Evolutionary conservation across 2,888 invertebrate genomes (phyloP).

Genomic region (Carterocephalus palaemon): DNA sequence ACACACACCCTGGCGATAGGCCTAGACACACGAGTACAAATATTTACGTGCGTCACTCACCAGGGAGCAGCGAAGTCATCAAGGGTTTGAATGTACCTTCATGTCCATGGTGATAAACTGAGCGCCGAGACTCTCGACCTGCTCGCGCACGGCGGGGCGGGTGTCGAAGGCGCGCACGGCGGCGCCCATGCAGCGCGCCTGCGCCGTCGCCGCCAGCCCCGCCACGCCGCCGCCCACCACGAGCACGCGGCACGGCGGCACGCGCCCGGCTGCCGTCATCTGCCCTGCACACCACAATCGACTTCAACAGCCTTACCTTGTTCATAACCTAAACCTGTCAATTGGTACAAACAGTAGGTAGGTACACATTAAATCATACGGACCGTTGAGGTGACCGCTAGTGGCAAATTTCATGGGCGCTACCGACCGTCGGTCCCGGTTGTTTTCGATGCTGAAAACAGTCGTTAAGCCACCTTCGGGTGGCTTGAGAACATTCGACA

Average conservation of each 20-base stretch:
- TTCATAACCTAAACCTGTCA: no score
- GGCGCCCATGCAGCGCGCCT: slow-evolving; percentile 93
- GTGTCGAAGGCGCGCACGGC: slow-evolving; percentile 94
- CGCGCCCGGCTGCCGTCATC: slow-evolving; percentile 93
- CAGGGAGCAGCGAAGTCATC: slow-evolving; percentile 4
- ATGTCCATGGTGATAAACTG: slow-evolving; percentile 90
- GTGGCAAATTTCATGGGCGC: no score
- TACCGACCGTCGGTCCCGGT: no score
- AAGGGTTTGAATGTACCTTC: slow-evolving; percentile 74
- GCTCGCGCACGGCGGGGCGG: slow-evolving; percentile 88
- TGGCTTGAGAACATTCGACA: no score
- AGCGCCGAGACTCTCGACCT: slow-evolving; percentile 92
- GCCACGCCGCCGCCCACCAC: slow-evolving; percentile 95
- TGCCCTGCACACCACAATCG: slow-evolving; percentile 79
- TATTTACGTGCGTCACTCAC: no score
- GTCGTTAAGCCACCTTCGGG: no score
- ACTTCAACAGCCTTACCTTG: not conserved
- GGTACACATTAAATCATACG: no score
- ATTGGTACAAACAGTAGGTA: no score
- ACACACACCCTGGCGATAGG: no score
- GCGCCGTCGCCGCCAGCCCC: slow-evolving; percentile 90
- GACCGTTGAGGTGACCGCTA: no score
- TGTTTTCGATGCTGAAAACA: no score
- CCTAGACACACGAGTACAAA: no score
- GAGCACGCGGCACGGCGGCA: slow-evolving; percentile 92